Conservation (phyloP, 2,888 invertebrate genomes). For the Dasysyrphus albostriatus region DNA sequence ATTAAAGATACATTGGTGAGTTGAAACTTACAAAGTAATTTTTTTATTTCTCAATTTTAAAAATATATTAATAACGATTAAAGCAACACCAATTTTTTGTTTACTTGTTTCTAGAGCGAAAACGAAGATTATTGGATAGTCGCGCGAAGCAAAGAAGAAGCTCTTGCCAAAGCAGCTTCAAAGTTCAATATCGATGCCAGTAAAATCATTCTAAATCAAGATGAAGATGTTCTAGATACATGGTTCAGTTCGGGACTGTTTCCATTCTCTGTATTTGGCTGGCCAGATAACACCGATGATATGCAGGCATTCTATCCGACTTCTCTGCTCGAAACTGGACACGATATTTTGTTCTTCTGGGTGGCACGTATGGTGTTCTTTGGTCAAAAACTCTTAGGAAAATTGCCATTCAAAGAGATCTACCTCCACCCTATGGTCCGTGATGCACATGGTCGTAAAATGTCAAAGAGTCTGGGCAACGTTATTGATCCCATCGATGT, state of each 20-base stretch:
- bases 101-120: conserved; percentile 82
- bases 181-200: conserved; percentile 86
- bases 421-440: conserved; percentile 98
- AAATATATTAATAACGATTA: neutral
- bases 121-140: conserved; percentile 90
- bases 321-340: conserved; percentile 96
- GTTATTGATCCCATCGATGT: conserved; percentile 99
- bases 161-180: conserved; percentile 90
- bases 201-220: conserved; percentile 87
- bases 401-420: conserved; percentile 96
- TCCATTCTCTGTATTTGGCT: conserved; percentile 98
- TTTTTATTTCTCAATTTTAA: neutral
- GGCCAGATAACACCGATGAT: conserved; percentile 93
- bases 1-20: conserved; percentile 81
- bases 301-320: conserved; percentile 95
- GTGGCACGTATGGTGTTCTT: conserved; percentile 99
- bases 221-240: conserved; percentile 98
- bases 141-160: conserved; percentile 90
- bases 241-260: conserved; percentile 99
- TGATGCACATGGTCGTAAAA: conserved; percentile 99
- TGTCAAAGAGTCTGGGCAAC: conserved; percentile 99
- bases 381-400: conserved; percentile 93
- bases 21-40: conserved; percentile 41
- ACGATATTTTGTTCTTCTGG: conserved; percentile 99
- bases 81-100: neutral